Conservation (phyloP, 2,113 vertebrate species). For the Daboia siamensis region DNA sequence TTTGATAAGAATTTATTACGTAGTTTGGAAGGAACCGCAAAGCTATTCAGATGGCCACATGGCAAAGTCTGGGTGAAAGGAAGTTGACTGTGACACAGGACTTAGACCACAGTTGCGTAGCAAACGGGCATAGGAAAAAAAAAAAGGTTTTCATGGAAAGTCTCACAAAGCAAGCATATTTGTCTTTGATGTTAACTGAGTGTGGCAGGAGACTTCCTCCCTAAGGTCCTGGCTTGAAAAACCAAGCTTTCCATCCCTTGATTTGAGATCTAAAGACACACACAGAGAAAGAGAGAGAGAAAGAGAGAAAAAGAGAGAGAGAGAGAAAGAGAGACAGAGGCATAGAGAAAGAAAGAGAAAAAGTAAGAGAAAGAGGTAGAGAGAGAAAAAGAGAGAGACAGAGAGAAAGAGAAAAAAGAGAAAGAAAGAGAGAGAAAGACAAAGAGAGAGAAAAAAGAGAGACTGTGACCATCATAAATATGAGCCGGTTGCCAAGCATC, state of each 20-base stretch:
- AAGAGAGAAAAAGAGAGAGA: rapidly evolving
- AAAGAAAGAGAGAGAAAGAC: too few species aligned
- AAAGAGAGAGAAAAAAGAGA: too few species aligned
- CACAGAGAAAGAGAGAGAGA: neutral
- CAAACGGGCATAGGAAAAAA: neutral
- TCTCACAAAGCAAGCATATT: neutral
- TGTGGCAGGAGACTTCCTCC: neutral
- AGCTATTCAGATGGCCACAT: constrained; percentile 74
- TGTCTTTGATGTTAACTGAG: neutral
- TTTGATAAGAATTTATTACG: rapidly evolving
- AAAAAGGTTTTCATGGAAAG: neutral
- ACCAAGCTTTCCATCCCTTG: rapidly evolving
- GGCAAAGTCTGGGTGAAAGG: neutral
- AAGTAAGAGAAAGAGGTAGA: too few species aligned
- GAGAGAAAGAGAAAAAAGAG: too few species aligned
- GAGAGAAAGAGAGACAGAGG: too few species aligned
- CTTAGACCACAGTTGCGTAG: neutral
- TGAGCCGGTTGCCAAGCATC: neutral
- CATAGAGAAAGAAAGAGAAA: too few species aligned
- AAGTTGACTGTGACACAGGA: neutral
- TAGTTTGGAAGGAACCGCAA: constrained; percentile 41
- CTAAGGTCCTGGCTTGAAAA: neutral
- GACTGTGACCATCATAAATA: neutral
- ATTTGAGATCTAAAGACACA: rapidly evolving
- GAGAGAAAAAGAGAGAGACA: too few species aligned